Evolutionary conservation across 2,888 invertebrate genomes (phyloP).

Genomic region (Clusia tigrina): DNA sequence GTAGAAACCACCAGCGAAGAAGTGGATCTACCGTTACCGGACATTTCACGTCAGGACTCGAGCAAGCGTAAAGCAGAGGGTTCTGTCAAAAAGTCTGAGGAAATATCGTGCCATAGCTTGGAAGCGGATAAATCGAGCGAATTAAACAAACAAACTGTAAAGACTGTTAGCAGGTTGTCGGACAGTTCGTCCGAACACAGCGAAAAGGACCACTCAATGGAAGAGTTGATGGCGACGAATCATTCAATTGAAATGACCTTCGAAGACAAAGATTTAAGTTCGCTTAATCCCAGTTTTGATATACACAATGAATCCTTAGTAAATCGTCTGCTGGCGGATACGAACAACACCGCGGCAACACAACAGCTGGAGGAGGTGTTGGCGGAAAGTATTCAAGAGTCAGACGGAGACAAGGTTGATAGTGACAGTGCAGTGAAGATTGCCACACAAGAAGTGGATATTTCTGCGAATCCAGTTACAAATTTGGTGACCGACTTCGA

Average conservation of each 20-base stretch:
- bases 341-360: constrained; percentile 16
- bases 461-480: background rate
- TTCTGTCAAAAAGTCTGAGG: background rate
- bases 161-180: constrained; percentile 7
- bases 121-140: constrained; percentile 22
- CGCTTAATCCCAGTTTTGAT: constrained; percentile 43
- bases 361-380: constrained; percentile 24
- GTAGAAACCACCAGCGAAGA: background rate
- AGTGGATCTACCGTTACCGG: background rate
- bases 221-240: constrained; percentile 58
- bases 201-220: constrained; percentile 60
- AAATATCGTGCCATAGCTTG: background rate
- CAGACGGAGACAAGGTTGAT: background rate
- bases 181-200: constrained; percentile 37
- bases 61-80: background rate
- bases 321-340: constrained; percentile 40
- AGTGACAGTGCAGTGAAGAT: background rate
- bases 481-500: constrained; percentile 41
- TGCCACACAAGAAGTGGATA: background rate
- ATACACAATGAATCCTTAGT: constrained; percentile 45
- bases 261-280: constrained; percentile 48
- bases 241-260: constrained; percentile 58
- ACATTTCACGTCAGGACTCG: background rate
- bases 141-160: constrained; percentile 8
- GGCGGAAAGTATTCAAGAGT: background rate